These are phyloP conservation scores for Panorpa germanica DNA, from an alignment of 2,888 invertebrate species.

Conservation along the genomic window DNA sequence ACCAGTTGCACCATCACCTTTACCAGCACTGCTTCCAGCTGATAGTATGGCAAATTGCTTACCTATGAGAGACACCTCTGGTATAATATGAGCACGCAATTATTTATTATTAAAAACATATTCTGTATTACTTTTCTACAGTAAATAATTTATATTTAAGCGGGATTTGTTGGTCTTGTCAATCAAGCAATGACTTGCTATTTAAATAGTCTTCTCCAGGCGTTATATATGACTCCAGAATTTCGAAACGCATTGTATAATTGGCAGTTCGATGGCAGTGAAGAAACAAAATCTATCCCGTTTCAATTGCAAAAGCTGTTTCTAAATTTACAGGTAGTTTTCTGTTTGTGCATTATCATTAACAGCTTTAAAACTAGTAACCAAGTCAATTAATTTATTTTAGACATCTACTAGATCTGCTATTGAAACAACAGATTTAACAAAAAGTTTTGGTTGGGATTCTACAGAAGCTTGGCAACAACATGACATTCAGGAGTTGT, in stretches of 20 bases:
- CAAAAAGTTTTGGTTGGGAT: slow-evolving; percentile 81
- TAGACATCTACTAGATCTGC: slow-evolving; percentile 60
- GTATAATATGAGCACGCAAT: no score
- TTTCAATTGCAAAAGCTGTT: slow-evolving; percentile 75
- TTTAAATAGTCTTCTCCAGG: slow-evolving; percentile 72
- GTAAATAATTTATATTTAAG: slow-evolving; percentile 9
- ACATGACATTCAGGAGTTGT: slow-evolving; percentile 81
- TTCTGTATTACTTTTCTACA: not conserved
- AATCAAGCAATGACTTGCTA: slow-evolving; percentile 91
- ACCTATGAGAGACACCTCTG: no score
- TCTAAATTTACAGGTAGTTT: slow-evolving; percentile 51
- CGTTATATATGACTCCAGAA: slow-evolving; percentile 82
- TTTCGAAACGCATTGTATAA: slow-evolving; percentile 75
- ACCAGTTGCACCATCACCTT: slow-evolving; percentile 12
- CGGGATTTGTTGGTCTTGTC: slow-evolving; percentile 54
- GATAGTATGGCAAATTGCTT: no score
- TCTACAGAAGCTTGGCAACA: slow-evolving; percentile 81
- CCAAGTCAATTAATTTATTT: slow-evolving; percentile 10
- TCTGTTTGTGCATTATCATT: slow-evolving; percentile 7
- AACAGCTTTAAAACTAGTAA: slow-evolving; percentile 1
- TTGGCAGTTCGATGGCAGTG: slow-evolving; percentile 58
- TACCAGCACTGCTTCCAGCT: slow-evolving; percentile 7
- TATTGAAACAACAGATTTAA: slow-evolving; percentile 72
- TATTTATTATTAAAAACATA: not conserved
- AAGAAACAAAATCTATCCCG: slow-evolving; percentile 57